These are phyloP conservation scores for Synanthedon formicaeformis DNA, from an alignment of 2,888 invertebrate genomes.

Conservation along the genomic window DNA sequence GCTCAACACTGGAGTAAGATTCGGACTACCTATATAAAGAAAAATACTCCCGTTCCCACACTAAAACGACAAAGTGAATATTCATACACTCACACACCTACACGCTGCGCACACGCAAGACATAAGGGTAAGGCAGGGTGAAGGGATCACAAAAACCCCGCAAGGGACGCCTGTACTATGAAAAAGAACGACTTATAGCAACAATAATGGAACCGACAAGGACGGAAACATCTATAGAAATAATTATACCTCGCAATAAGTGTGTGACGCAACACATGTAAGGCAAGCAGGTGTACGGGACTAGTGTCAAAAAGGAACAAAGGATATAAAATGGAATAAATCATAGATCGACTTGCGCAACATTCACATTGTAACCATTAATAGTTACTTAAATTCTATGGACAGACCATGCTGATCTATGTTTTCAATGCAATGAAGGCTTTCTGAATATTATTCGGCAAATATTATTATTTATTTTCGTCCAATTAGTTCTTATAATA, in stretches of 20 bases:
- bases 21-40: slow-evolving; percentile 16
- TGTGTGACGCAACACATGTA: slow-evolving; percentile 51
- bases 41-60: slow-evolving; percentile 23
- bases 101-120: slow-evolving; percentile 37
- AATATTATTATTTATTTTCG: no score
- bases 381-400: no score
- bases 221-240: slow-evolving; percentile 47
- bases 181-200: slow-evolving; percentile 28
- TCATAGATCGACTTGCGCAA: background rate
- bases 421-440: no score
- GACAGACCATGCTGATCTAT: no score
- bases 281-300: slow-evolving; percentile 55
- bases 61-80: background rate
- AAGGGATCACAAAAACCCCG: slow-evolving; percentile 46
- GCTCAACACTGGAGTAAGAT: slow-evolving; percentile 29
- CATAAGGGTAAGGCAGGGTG: slow-evolving; percentile 43
- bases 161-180: slow-evolving; percentile 32
- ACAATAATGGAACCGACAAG: slow-evolving; percentile 25
- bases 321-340: slow-evolving; percentile 23
- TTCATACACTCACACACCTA: slow-evolving; percentile 34
- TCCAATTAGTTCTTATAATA: no score
- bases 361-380: no score
- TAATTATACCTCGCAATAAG: slow-evolving; percentile 52
- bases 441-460: no score
- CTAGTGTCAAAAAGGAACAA: slow-evolving; percentile 45